Conservation (phyloP, 64 coral and sea anemone genomes). For the Porites lutea region DNA sequence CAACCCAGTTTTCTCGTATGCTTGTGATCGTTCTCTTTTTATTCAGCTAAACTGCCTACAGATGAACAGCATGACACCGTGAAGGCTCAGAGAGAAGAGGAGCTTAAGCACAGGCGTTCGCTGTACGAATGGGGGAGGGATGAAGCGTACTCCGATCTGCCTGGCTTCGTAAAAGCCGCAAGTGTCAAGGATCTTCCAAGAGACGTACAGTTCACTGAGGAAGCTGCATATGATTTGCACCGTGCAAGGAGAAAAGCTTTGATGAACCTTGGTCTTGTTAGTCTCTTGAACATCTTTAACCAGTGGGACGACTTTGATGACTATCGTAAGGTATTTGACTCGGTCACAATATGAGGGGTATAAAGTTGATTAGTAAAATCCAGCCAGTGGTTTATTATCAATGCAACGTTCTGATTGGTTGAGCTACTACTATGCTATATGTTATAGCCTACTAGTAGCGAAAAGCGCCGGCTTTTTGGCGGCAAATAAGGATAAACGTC, state of each 20-base stretch:
- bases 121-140: slow-evolving; percentile 75
- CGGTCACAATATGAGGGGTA: too few species aligned
- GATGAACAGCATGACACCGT: slow-evolving; percentile 68
- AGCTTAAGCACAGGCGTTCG: slow-evolving; percentile 49
- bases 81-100: slow-evolving; percentile 48
- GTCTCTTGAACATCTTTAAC: slow-evolving; percentile 53
- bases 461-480: too few species aligned
- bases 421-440: too few species aligned
- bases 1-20: too few species aligned
- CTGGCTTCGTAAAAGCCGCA: slow-evolving; percentile 62
- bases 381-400: too few species aligned
- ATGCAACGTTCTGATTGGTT: too few species aligned
- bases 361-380: too few species aligned
- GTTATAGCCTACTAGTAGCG: too few species aligned
- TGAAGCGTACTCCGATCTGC: slow-evolving; percentile 40
- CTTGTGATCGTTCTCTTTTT: neutral
- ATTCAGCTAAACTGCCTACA: slow-evolving; percentile 49
- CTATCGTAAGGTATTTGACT: slow-evolving; percentile 8
- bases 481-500: too few species aligned
- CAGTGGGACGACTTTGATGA: slow-evolving; percentile 82
- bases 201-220: slow-evolving; percentile 76
- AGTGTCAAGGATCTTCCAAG: slow-evolving; percentile 57
- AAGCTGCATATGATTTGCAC: slow-evolving; percentile 60
- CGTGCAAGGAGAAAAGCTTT: slow-evolving; percentile 41
- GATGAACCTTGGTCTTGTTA: slow-evolving; percentile 64